Conservation (phyloP, 2,888 invertebrate genomes). For the Tenthredo notha region DNA sequence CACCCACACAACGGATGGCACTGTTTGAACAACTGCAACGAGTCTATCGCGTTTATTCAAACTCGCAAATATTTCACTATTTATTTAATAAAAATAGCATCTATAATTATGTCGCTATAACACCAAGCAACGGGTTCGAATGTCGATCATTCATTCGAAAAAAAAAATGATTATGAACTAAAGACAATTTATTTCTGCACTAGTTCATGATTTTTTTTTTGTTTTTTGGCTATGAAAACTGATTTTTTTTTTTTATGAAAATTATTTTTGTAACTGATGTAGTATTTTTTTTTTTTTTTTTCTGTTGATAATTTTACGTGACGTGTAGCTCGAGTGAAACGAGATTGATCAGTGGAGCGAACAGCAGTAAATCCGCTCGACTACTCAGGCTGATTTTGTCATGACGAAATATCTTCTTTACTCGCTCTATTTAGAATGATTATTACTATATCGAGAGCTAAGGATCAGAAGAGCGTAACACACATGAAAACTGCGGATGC, state of each 20-base stretch:
- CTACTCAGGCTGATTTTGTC: constrained; percentile 28
- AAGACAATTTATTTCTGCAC: neutral
- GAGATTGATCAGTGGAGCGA: constrained; percentile 30
- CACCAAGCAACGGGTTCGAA: neutral
- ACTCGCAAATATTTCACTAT: neutral
- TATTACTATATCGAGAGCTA: too few relatives aligned
- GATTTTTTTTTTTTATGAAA: neutral
- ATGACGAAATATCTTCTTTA: neutral
- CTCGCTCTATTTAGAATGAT: constrained; percentile 30
- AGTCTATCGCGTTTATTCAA: neutral
- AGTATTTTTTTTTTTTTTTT: neutral
- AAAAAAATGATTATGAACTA: neutral
- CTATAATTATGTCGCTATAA: neutral
- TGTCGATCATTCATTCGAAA: neutral
- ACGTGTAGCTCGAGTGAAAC: constrained; percentile 22
- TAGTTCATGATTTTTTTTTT: too few relatives aligned
- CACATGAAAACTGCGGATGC: too few relatives aligned
- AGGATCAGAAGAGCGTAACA: too few relatives aligned
- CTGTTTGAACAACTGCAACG: constrained; percentile 14
- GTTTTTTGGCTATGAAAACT: neutral
- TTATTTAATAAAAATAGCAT: constrained; percentile 17
- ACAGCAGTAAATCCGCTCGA: constrained; percentile 2
- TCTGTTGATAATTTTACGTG: constrained; percentile 6
- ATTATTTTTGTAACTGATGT: neutral
- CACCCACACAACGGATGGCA: constrained; percentile 11